Evolutionary conservation across 92 coral and sea anemone species (phyloP).

Genomic region (Anthopleura xanthogrammica): DNA sequence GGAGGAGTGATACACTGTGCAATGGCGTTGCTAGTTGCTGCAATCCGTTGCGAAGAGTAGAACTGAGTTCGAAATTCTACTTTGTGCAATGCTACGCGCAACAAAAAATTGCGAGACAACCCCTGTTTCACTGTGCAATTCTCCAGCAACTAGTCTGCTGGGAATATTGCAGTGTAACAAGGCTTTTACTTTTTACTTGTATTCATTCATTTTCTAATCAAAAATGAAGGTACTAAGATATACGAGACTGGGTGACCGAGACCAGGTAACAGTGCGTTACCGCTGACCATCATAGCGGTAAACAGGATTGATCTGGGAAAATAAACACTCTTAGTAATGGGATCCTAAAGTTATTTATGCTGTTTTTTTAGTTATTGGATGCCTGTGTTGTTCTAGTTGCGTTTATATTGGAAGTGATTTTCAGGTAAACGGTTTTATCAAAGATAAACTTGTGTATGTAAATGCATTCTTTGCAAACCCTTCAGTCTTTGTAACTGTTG

Average conservation of each 20-base stretch:
- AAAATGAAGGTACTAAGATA: too few species aligned
- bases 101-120: too few species aligned
- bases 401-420: constrained; percentile 55
- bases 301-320: not conserved
- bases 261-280: too few species aligned
- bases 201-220: too few species aligned
- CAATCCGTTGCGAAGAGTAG: not conserved
- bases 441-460: not conserved
- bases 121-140: too few species aligned
- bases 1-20: too few species aligned
- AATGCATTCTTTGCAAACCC: not conserved
- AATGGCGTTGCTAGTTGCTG: not conserved
- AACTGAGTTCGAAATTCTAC: too few species aligned
- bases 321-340: not conserved
- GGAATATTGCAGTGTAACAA: too few species aligned
- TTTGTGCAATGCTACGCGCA: too few species aligned
- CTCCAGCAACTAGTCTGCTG: too few species aligned
- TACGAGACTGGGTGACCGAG: too few species aligned
- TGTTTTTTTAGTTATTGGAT: constrained; percentile 59
- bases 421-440: constrained; percentile 41
- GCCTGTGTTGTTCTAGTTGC: constrained; percentile 60
- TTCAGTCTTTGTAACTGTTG: not conserved
- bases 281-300: not conserved
- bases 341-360: not conserved
- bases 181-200: too few species aligned